Evolutionary conservation across 2,797 vertebrate species (phyloP).

Genomic region (Botia almorhae): DNA sequence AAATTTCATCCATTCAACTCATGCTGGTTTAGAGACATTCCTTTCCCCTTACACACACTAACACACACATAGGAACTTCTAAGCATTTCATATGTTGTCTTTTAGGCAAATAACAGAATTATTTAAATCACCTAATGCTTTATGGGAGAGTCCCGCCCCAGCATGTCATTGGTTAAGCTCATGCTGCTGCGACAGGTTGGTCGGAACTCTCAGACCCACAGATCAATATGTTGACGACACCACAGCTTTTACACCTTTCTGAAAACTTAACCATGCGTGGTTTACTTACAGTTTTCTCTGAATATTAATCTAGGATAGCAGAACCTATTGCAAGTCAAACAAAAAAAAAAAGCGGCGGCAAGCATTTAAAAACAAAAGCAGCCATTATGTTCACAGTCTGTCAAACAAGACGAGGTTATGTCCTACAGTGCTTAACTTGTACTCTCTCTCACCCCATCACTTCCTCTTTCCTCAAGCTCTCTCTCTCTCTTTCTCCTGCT

Average conservation of each 20-base stretch:
- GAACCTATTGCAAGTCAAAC: too few species aligned
- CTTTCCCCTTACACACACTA: neutral
- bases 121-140: neutral
- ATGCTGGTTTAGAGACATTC: neutral
- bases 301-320: neutral
- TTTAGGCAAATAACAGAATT: neutral
- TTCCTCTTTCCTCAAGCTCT: neutral
- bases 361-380: constrained; percentile 25
- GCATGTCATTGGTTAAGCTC: neutral
- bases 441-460: neutral
- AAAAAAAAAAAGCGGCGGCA: constrained; percentile 8
- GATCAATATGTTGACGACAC: neutral
- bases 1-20: constrained; percentile 16
- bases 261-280: neutral
- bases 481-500: neutral
- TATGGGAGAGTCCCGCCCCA: neutral
- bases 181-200: neutral
- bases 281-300: neutral
- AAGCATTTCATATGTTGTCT: neutral
- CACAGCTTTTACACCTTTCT: neutral
- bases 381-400: neutral
- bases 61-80: neutral
- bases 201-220: neutral
- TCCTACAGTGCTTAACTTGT: constrained; percentile 26
- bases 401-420: constrained; percentile 9